phyloP scores from a whole-genome alignment of 2,888 invertebrate genomes.

The Ditula angustiorana region DNA sequence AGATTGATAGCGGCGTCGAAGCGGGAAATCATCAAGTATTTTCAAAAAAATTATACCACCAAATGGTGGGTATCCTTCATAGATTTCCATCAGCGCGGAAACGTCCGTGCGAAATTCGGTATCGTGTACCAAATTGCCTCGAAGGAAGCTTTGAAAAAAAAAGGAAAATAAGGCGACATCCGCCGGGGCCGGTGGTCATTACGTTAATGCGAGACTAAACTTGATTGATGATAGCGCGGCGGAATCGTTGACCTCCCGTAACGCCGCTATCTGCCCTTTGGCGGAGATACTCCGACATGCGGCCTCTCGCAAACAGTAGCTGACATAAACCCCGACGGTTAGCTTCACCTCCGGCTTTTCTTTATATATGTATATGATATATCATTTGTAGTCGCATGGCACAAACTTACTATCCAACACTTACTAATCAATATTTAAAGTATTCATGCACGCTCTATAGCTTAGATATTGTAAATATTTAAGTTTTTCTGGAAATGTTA shows the following conservation, averaged over 20 bases:
- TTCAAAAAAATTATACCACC: slow-evolving; percentile 47
- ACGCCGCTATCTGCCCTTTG: slow-evolving; percentile 36
- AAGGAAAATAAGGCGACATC: slow-evolving; percentile 82
- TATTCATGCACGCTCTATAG: no score
- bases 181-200: slow-evolving; percentile 80
- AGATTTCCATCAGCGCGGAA: slow-evolving; percentile 80
- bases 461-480: no score
- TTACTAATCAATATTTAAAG: no score
- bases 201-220: slow-evolving; percentile 85
- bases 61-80: slow-evolving; percentile 71
- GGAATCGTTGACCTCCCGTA: slow-evolving; percentile 59
- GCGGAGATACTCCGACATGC: slow-evolving; percentile 4
- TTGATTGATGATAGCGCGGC: slow-evolving; percentile 77
- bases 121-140: slow-evolving; percentile 79
- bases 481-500: no score
- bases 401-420: no score
- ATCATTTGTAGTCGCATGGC: neutral
- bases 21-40: slow-evolving; percentile 53
- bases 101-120: slow-evolving; percentile 66
- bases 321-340: slow-evolving; percentile 12
- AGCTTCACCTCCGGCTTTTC: neutral
- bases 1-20: slow-evolving; percentile 67
- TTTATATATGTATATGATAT: neutral
- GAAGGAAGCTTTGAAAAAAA: slow-evolving; percentile 64
- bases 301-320: neutral